Conservation (phyloP, 2,888 invertebrate species). For the Leptinotarsa rubiginosa region DNA sequence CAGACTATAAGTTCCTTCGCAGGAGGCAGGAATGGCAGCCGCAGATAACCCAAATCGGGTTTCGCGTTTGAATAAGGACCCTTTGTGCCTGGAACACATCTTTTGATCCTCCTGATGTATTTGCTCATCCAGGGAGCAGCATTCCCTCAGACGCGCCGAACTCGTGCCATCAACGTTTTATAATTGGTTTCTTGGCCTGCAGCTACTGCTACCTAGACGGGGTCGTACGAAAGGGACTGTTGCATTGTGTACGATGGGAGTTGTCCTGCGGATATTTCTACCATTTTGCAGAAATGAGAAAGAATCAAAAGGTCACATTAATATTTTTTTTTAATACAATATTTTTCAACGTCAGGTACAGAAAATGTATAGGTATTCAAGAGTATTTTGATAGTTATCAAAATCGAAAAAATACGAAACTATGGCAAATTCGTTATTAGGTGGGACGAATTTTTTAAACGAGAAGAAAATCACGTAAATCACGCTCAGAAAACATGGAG, state of each 20-base stretch:
- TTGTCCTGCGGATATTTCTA: too few relatives aligned
- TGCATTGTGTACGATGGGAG: not conserved
- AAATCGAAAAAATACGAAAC: too few relatives aligned
- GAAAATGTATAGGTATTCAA: too few relatives aligned
- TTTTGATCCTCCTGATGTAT: conserved; percentile 64
- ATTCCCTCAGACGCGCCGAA: conserved; percentile 15
- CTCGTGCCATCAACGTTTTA: conserved; percentile 18
- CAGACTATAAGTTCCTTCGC: not conserved
- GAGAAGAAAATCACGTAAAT: too few relatives aligned
- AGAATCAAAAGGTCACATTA: too few relatives aligned
- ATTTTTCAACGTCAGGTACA: too few relatives aligned
- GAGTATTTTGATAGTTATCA: too few relatives aligned
- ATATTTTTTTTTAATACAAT: too few relatives aligned
- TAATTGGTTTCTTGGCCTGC: conserved; percentile 27
- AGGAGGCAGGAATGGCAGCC: conserved; percentile 49
- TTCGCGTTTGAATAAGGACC: conserved; percentile 63
- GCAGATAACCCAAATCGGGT: conserved; percentile 65
- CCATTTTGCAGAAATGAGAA: too few relatives aligned
- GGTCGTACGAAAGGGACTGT: not conserved
- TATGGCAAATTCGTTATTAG: too few relatives aligned
- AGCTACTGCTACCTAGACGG: conserved; percentile 17
- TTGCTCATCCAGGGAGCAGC: conserved; percentile 46
- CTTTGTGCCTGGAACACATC: conserved; percentile 61
- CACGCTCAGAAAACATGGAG: too few relatives aligned
- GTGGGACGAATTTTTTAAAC: too few relatives aligned